Evolutionary conservation across 2,113 vertebrate genomes (phyloP).

Genomic region (Ramphastos sulfuratus): DNA sequence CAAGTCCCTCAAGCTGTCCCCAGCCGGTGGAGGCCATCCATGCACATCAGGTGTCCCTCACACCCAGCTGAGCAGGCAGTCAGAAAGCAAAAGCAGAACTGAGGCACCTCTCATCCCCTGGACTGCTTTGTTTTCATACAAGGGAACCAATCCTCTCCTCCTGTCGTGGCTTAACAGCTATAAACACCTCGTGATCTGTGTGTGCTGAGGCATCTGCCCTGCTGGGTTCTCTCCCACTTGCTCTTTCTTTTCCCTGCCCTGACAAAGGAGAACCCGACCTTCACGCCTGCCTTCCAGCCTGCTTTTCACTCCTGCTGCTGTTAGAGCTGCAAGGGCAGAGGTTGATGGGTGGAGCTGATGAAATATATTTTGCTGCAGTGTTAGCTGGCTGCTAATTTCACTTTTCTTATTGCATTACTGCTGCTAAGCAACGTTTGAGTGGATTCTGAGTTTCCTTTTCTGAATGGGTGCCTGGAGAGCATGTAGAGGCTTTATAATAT

Average conservation of each 20-base stretch:
- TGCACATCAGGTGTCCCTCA: background rate
- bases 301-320: background rate
- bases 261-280: background rate
- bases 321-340: background rate
- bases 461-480: slow-evolving; percentile 41
- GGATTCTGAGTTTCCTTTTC: slow-evolving; percentile 23
- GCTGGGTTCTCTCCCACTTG: background rate
- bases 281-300: background rate
- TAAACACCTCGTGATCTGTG: background rate
- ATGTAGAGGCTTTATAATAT: background rate
- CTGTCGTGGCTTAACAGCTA: background rate
- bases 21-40: background rate
- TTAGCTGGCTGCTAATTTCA: slow-evolving; percentile 29
- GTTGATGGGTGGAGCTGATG: background rate
- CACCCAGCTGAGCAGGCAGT: background rate
- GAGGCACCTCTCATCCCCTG: background rate
- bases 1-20: no score
- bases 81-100: background rate
- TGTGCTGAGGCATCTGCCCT: background rate
- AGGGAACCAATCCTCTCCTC: background rate
- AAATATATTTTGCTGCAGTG: background rate
- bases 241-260: background rate
- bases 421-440: slow-evolving; percentile 35
- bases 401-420: background rate
- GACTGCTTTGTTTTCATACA: background rate